Conservation (phyloP, 2,797 vertebrate species). For the Cyclopterus lumpus region DNA sequence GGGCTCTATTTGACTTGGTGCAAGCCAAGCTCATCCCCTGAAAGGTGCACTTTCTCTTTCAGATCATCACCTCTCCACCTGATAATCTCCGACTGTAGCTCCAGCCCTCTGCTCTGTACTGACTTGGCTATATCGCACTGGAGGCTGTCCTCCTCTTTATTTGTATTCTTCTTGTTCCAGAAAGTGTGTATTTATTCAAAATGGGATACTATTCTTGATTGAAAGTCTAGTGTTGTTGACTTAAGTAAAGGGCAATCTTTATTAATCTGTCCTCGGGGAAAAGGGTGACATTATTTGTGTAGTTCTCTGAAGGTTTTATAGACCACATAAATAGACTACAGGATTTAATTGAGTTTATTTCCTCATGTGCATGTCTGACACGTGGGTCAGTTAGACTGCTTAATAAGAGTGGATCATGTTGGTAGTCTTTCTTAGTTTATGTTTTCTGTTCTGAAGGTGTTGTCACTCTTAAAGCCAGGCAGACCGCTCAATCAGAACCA, state of each 20-base stretch:
- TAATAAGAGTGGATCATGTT: slow-evolving; percentile 7
- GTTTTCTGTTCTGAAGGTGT: slow-evolving; percentile 15
- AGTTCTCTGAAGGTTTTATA: slow-evolving; percentile 17
- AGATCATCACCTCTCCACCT: slow-evolving; percentile 38
- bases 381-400: slow-evolving; percentile 11
- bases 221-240: slow-evolving; percentile 31
- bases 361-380: neutral
- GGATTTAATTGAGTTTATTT: neutral
- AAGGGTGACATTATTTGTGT: slow-evolving; percentile 4
- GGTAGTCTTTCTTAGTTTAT: slow-evolving; percentile 4
- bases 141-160: slow-evolving; percentile 39
- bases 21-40: slow-evolving; percentile 45
- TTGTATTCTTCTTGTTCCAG: slow-evolving; percentile 49
- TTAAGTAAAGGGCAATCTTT: slow-evolving; percentile 2
- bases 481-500: slow-evolving; percentile 9
- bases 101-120: slow-evolving; percentile 25
- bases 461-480: neutral
- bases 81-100: slow-evolving; percentile 24
- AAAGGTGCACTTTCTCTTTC: slow-evolving; percentile 56
- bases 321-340: slow-evolving; percentile 10
- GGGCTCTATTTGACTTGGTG: slow-evolving; percentile 29
- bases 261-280: slow-evolving; percentile 20
- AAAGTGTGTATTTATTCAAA: slow-evolving; percentile 68
- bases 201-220: slow-evolving; percentile 45
- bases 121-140: slow-evolving; percentile 31